A percentile compares a stretch with the other conserved stretches of the same genome.
Evolutionary conservation across 2,797 vertebrate species (phyloP).

Genomic region (Pteronotus mesoamericanus): DNA sequence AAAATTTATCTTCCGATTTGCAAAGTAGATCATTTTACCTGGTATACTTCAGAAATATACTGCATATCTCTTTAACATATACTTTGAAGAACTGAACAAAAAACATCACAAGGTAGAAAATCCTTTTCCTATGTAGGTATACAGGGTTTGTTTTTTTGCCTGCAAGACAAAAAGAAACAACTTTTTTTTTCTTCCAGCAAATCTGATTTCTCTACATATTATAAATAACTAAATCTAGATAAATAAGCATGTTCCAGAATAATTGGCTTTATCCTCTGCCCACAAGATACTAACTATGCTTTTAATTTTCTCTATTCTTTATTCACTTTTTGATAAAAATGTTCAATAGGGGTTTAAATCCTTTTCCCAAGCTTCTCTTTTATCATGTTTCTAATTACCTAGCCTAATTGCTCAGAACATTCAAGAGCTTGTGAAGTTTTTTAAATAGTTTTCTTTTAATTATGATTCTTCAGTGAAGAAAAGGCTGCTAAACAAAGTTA

Average conservation of each 20-base stretch:
- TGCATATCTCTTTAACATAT: background rate
- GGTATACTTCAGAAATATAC: background rate
- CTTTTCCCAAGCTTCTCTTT: conserved; percentile 77
- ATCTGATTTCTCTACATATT: conserved; percentile 34
- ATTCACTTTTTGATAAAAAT: conserved; percentile 79
- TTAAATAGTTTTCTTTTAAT: conserved; percentile 79
- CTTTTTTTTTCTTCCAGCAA: background rate
- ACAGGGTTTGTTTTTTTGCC: background rate
- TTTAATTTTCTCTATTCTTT: conserved; percentile 77
- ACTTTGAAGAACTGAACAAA: background rate
- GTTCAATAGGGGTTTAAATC: conserved; percentile 79
- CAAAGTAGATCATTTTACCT: background rate
- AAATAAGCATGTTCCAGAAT: conserved; percentile 67
- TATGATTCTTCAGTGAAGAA: conserved; percentile 73
- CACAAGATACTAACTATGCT: conserved; percentile 70
- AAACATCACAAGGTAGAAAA: conserved; percentile 1
- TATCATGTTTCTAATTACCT: conserved; percentile 81
- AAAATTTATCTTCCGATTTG: conserved; percentile 20
- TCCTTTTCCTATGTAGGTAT: background rate
- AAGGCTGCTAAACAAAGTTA: conserved; percentile 55
- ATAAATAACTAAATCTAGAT: conserved; percentile 59
- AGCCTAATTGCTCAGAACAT: conserved; percentile 80
- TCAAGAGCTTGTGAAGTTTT: conserved; percentile 69
- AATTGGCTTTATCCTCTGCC: conserved; percentile 77
- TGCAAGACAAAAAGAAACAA: conserved; percentile 27